Conservation (phyloP, 2,888 invertebrate species). For the Leptarthrus brevirostris region DNA sequence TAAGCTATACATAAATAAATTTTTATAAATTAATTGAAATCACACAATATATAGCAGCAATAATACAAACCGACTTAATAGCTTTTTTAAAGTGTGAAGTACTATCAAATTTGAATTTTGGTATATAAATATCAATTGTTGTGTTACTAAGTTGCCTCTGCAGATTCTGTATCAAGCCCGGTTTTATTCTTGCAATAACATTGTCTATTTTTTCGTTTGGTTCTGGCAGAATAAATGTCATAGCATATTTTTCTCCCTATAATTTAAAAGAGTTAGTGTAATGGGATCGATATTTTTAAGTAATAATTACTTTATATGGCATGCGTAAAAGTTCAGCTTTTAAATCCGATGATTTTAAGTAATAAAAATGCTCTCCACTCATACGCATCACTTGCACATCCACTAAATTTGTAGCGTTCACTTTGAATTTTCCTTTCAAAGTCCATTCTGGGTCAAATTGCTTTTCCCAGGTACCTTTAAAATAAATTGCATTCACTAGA, state of each 20-base stretch:
- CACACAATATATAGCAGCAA: too few species aligned
- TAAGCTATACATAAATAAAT: too few species aligned
- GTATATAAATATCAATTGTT: neutral
- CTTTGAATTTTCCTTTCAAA: neutral
- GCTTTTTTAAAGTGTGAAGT: neutral
- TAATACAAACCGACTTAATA: neutral
- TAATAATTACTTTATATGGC: neutral
- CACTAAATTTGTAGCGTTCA: neutral
- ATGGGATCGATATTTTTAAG: too few species aligned
- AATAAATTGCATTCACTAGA: neutral
- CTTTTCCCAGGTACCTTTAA: constrained; percentile 7
- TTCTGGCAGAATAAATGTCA: too few species aligned
- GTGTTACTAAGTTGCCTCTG: neutral
- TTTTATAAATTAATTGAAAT: too few species aligned
- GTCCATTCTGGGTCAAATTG: neutral
- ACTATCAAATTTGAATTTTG: neutral
- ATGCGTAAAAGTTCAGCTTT: neutral
- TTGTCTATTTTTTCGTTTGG: neutral
- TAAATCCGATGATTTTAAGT: neutral
- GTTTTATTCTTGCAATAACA: neutral
- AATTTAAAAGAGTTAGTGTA: neutral
- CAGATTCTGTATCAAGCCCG: neutral
- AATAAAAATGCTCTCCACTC: neutral
- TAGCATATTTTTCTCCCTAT: neutral
- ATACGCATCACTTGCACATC: neutral